Evolutionary conservation across 2,888 invertebrate species (phyloP), one percentile per base, ranked within the genome.

Genomic region (Lithosia quadra): DNA sequence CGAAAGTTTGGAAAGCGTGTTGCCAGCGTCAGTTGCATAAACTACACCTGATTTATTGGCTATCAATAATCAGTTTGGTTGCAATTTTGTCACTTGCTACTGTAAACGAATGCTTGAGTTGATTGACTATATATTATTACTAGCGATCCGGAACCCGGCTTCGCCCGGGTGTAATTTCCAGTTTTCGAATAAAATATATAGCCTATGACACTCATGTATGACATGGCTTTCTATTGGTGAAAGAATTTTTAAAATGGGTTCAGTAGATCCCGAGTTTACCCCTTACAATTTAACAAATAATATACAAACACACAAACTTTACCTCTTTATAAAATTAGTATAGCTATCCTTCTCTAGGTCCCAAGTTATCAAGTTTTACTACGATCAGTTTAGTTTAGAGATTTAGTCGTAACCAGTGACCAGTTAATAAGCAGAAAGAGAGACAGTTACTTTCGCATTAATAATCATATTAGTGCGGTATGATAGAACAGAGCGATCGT

Each of bases 1-100:
- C 83, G 91, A 92, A 91, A 92, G 92, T 91, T 89, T 85, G 79
- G 89, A 89, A 91, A 90, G 89, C 82, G 78, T 56, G 75, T 63
- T 72, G 68, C 71, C 68, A 67, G 76, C 71, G 73, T 57, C 73
- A 71, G 83, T 88, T 88, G 85, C 85, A 84, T 88, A 84, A 87
- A 81, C 80, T 64, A 71, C 75, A 73, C 73, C 69, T 68, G 72
- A 73, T 81, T 72, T 76, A 69, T 60, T 43, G 49, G 24, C 8
- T 49, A 49, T 49, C n/a, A 49, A 49, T 49, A 49, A 3, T 7
- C 18, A 49, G 18, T 49, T 49, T 49, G 49, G 49, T 9, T 7
- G 8, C 49, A n/a, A 8, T 9, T n/a, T 49, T 1, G 18, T 49
- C n/a, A 8, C 18, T 43, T 43, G 15, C 13, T 5, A 3, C 15